phyloP scores from a whole-genome alignment of 2,797 vertebrate genomes.

The Lutjanus campechanus region DNA sequence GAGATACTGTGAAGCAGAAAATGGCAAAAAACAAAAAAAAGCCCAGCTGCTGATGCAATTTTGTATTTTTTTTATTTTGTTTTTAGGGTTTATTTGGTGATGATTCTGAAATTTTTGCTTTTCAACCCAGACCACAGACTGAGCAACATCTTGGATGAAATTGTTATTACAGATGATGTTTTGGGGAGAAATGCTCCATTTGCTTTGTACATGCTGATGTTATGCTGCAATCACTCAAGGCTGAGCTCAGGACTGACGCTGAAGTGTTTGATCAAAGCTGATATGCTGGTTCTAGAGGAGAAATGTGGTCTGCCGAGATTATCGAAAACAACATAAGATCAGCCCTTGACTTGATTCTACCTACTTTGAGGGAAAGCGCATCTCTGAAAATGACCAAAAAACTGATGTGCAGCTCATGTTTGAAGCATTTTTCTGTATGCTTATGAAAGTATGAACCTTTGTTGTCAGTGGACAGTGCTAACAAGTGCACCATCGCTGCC shows the following conservation, averaged over 20 bases:
- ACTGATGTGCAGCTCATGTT: constrained; percentile 8
- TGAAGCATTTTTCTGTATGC: background rate
- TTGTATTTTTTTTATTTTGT: background rate
- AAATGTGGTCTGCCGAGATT: background rate
- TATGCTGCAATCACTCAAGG: constrained; percentile 42
- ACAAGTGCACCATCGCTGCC: background rate
- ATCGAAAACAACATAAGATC: constrained; percentile 13
- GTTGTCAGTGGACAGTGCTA: background rate
- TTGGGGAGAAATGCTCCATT: constrained; percentile 19
- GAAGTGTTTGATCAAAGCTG: constrained; percentile 22
- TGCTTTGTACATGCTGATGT: constrained; percentile 16
- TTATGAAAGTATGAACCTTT: constrained; percentile 1
- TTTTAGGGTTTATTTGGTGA: background rate
- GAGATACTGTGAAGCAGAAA: background rate
- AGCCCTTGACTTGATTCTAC: constrained; percentile 35
- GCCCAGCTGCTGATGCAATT: background rate
- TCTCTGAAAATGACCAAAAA: constrained; percentile 13
- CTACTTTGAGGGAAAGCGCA: constrained; percentile 7
- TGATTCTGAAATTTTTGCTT: background rate
- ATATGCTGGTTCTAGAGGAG: constrained; percentile 1
- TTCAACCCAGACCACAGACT: background rate
- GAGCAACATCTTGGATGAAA: background rate
- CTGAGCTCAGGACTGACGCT: background rate
- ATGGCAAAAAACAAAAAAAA: background rate
- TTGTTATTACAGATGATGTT: background rate